A percentile compares a stretch with the other conserved stretches of the same genome.
phyloP scores from a whole-genome alignment of 1,140 invertebrate species.

The Phenacoccus solenopsis region DNA sequence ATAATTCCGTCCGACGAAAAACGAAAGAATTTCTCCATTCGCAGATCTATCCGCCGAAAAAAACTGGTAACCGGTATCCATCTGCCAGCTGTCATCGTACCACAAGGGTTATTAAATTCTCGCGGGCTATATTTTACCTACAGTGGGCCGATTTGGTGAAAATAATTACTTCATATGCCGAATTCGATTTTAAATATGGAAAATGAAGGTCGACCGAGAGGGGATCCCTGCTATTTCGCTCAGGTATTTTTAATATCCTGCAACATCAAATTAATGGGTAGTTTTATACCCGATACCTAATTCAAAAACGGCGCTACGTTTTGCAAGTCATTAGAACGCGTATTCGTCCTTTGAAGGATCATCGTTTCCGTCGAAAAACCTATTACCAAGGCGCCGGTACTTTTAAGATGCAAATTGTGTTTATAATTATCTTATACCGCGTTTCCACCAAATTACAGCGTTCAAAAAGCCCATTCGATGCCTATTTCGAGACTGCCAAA shows the following conservation, averaged over 20 bases:
- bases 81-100: not conserved
- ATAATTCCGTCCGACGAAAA: not conserved
- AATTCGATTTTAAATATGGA: not conserved
- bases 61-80: no score
- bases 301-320: not conserved
- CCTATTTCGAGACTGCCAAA: no score
- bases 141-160: not conserved
- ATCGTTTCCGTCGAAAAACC: not conserved
- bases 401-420: not conserved
- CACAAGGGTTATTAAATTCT: constrained; percentile 2
- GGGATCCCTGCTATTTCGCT: not conserved
- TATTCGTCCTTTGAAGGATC: not conserved
- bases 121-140: not conserved
- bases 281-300: not conserved
- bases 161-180: constrained; percentile 2
- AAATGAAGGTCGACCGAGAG: not conserved
- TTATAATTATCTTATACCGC: not conserved
- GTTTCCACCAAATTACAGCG: not conserved
- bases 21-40: not conserved
- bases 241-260: not conserved
- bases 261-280: not conserved
- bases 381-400: not conserved
- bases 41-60: not conserved
- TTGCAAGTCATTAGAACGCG: not conserved
- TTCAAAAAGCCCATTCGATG: no score